Percentiles rank a stretch among this genome's conserved stretches.
Conservation (phyloP, 2,888 invertebrate genomes). For the Troglohyphantes excavatus region DNA sequence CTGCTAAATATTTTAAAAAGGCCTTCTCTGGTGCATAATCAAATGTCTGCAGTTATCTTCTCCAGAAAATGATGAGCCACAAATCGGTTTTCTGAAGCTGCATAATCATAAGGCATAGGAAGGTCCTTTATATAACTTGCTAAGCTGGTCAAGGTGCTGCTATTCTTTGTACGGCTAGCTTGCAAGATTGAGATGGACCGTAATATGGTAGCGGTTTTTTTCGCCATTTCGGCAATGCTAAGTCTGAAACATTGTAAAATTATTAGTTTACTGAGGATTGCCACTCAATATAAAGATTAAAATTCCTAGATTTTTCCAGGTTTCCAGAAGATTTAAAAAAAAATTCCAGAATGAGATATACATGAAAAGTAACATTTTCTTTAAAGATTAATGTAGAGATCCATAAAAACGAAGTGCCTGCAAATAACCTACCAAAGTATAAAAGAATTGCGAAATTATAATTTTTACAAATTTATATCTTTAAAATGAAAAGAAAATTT, state of each 20-base stretch:
- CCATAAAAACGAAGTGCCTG: too few species aligned
- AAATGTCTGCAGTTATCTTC: slow-evolving; percentile 50
- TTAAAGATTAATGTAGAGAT: too few species aligned
- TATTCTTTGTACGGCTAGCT: slow-evolving; percentile 45
- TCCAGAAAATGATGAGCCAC: slow-evolving; percentile 61
- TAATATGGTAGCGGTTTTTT: slow-evolving; percentile 84
- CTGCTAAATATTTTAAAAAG: neutral
- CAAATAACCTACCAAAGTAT: too few species aligned
- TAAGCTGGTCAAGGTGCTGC: slow-evolving; percentile 81
- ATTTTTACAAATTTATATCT: too few species aligned
- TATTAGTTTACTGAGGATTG: too few species aligned
- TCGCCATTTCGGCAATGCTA: slow-evolving; percentile 86
- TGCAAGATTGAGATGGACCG: slow-evolving; percentile 83
- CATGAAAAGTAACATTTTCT: too few species aligned
- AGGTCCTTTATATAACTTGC: slow-evolving; percentile 83
- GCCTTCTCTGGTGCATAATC: neutral
- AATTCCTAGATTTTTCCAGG: too few species aligned
- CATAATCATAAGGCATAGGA: slow-evolving; percentile 86
- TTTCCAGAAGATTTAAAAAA: too few species aligned
- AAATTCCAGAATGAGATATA: too few species aligned
- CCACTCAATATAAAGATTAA: too few species aligned
- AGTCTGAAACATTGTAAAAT: slow-evolving; percentile 80
- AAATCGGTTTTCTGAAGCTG: slow-evolving; percentile 84
- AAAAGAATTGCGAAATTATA: too few species aligned
- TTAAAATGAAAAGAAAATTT: too few species aligned